phyloP scores from a whole-genome alignment of 2,113 vertebrate species.

The Merops nubicus region DNA sequence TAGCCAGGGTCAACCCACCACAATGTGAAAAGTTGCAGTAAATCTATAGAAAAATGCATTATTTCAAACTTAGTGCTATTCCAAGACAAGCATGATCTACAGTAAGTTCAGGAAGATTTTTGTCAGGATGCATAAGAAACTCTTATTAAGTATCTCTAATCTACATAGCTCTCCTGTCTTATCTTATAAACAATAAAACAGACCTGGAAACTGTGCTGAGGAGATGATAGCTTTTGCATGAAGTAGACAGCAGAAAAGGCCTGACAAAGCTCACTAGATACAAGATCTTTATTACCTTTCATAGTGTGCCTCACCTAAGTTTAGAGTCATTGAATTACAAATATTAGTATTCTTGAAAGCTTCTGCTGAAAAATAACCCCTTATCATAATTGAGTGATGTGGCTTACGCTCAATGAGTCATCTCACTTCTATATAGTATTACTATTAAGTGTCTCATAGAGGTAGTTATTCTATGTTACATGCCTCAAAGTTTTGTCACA shows the following conservation, averaged over 20 bases:
- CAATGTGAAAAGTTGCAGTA: background rate
- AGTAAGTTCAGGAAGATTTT: background rate
- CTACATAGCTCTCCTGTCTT: background rate
- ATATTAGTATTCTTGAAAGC: background rate
- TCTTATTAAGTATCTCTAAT: background rate
- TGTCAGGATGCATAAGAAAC: background rate
- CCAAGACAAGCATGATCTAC: background rate
- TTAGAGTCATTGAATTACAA: background rate
- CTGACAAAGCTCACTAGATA: background rate
- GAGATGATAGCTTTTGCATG: background rate
- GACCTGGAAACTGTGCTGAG: background rate
- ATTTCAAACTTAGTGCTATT: background rate
- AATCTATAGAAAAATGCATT: background rate
- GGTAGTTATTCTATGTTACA: background rate
- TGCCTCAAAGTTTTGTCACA: background rate
- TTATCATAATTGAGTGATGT: background rate
- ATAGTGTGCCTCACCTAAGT: fast-evolving
- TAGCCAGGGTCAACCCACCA: background rate
- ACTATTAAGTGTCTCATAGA: background rate
- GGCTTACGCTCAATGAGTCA: background rate
- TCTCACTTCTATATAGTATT: background rate
- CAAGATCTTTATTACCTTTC: background rate
- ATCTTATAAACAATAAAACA: background rate
- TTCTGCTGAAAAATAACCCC: background rate
- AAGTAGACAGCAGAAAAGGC: background rate